Conservation (phyloP, 2,113 vertebrate genomes). For the Lepus timidus region DNA sequence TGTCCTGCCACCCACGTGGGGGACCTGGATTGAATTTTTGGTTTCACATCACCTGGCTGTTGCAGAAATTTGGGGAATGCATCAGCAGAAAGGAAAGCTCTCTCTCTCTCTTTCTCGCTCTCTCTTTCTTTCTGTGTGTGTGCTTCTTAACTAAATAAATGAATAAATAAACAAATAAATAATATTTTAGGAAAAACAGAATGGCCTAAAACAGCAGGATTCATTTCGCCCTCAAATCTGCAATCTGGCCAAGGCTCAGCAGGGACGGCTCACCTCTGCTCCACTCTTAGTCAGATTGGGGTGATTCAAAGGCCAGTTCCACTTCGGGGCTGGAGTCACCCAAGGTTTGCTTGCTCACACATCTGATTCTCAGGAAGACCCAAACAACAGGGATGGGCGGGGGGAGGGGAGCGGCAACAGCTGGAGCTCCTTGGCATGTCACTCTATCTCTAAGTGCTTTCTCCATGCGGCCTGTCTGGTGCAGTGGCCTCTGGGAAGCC, state of each 20-base stretch:
- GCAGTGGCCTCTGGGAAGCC: background rate
- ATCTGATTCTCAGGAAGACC: background rate
- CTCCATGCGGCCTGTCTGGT: background rate
- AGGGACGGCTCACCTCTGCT: background rate
- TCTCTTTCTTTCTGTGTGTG: no score
- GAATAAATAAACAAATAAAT: no score
- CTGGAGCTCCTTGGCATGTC: background rate
- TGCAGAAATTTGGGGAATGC: no score
- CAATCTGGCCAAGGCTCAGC: background rate
- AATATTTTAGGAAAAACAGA: background rate
- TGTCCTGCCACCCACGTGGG: no score
- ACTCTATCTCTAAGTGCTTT: background rate
- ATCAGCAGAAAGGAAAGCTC: no score
- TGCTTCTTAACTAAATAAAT: no score
- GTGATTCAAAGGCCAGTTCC: background rate
- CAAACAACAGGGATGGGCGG: background rate
- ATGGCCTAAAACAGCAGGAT: background rate
- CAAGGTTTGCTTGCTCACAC: background rate
- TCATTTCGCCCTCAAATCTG: conserved; percentile 53
- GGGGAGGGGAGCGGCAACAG: background rate
- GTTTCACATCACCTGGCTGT: no score
- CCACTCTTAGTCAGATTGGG: background rate
- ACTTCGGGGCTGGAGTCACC: background rate
- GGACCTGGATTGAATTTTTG: no score
- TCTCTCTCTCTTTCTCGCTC: no score